A percentile compares a stretch with the other conserved stretches of the same genome.
Conservation (phyloP, 2,888 invertebrate species). For the Drosophila mercatorum region DNA sequence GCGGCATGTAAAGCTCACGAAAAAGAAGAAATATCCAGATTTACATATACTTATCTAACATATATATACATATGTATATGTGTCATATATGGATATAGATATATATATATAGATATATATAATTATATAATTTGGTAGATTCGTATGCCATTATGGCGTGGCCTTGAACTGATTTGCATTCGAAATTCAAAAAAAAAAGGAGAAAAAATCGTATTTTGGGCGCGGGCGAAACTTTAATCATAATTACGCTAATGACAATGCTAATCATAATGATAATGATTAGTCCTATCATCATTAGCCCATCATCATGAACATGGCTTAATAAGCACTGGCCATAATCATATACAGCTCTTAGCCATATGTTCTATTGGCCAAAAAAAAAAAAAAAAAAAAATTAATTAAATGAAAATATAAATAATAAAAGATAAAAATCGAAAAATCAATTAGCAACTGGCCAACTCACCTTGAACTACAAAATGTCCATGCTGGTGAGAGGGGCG, state of each 20-base stretch:
- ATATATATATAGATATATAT: slow-evolving; percentile 5
- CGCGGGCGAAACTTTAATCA: slow-evolving; percentile 40
- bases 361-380: slow-evolving; percentile 43
- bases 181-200: not conserved
- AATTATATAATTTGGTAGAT: slow-evolving; percentile 30
- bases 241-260: slow-evolving; percentile 29
- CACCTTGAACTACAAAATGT: slow-evolving; percentile 78
- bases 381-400: not conserved
- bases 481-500: slow-evolving; percentile 7
- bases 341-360: slow-evolving; percentile 30
- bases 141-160: slow-evolving; percentile 41
- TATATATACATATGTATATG: slow-evolving; percentile 3
- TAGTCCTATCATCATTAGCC: not conserved
- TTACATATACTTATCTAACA: slow-evolving; percentile 38
- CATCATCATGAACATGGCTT: not conserved
- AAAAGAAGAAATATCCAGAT: slow-evolving; percentile 34
- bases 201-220: slow-evolving; percentile 22
- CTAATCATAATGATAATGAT: slow-evolving; percentile 2
- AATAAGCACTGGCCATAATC: slow-evolving; percentile 3
- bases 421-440: not conserved
- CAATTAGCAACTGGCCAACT: slow-evolving; percentile 37
- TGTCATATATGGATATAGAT: slow-evolving; percentile 4
- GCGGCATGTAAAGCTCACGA: slow-evolving; percentile 28
- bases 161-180: slow-evolving; percentile 69
- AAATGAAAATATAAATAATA: slow-evolving; percentile 1